Conservation (phyloP, 1,140 invertebrate genomes). For the Neotoxoptera formosana region DNA sequence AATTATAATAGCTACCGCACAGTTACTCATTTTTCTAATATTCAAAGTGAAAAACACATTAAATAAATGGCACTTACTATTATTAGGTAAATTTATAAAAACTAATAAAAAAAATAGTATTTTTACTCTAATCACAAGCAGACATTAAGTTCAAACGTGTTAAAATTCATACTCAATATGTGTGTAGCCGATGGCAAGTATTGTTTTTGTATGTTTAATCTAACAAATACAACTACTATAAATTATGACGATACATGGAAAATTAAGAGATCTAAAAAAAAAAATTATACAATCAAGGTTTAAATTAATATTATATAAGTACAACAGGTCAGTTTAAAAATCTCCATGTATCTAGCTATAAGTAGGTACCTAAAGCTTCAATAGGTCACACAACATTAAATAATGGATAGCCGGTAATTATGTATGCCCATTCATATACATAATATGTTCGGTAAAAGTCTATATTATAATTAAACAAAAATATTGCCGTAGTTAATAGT, state of each 20-base stretch:
- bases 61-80: slow-evolving; percentile 44
- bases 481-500: slow-evolving; percentile 42
- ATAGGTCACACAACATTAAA: slow-evolving; percentile 3
- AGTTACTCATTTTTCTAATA: not conserved
- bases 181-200: slow-evolving; percentile 33
- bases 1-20: not conserved
- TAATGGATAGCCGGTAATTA: slow-evolving; percentile 29
- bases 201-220: slow-evolving; percentile 4
- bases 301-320: slow-evolving; percentile 45
- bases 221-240: not conserved
- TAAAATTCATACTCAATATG: not conserved
- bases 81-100: slow-evolving; percentile 14
- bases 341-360: not conserved
- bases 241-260: slow-evolving; percentile 29
- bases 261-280: slow-evolving; percentile 54
- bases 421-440: not conserved
- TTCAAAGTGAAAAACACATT: not conserved
- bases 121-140: too few relatives aligned
- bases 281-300: not conserved
- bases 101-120: slow-evolving; percentile 29
- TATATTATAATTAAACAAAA: slow-evolving; percentile 16
- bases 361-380: not conserved
- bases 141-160: not conserved
- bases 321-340: slow-evolving; percentile 45
- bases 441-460: slow-evolving; percentile 32